Evolutionary conservation across 2,888 invertebrate species (phyloP), one percentile per base, ranked within the genome.

Genomic region (Nowickia ferox): DNA sequence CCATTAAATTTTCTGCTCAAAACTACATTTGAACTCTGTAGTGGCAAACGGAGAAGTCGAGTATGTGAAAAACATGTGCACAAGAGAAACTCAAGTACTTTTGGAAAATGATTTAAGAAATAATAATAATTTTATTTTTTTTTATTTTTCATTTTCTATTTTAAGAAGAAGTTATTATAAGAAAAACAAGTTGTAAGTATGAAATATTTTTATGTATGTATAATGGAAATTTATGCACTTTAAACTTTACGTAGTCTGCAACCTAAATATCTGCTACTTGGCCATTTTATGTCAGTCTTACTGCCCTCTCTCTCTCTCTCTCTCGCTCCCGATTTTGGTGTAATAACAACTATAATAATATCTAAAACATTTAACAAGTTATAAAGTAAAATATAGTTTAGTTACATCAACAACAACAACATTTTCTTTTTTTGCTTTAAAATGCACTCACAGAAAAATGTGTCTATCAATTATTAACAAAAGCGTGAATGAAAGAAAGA

Each of bases 291-390:
- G 19, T 19, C 17, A 19, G 44, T 46, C 5, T 55, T 13, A n/a
- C 30, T 17, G 5, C 22, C 6, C 11, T 42, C 9, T 17, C 17
- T n/a, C 2, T 30, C 30, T 30, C 48, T 74, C 15, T 75, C 30
- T 51, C 17, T 22, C n/a, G n/a, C 53, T 63, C n/a, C 17, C 61
- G 11, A 9, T 30, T 55, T 53, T 74, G 65, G n/a, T 71, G 63
- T 80, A 10, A 69, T 76, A 76, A 69, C 61, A 65, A 71, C 38
- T 48, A 82, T 71, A 76, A 76, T 76, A 63, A 71, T 65, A 71
- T 57, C 71, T 51, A 65, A 82, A 76, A 69, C 76, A 71, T 82
- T 76, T 82, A 69, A 82, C 63, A 61, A 69, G 65, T 76, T 63
- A 71, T 76, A 57, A 78, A 78, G 59, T 57, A 66, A 72, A 66